Conservation (phyloP, 2,888 invertebrate species). For the Aspidiotus rigidus region DNA sequence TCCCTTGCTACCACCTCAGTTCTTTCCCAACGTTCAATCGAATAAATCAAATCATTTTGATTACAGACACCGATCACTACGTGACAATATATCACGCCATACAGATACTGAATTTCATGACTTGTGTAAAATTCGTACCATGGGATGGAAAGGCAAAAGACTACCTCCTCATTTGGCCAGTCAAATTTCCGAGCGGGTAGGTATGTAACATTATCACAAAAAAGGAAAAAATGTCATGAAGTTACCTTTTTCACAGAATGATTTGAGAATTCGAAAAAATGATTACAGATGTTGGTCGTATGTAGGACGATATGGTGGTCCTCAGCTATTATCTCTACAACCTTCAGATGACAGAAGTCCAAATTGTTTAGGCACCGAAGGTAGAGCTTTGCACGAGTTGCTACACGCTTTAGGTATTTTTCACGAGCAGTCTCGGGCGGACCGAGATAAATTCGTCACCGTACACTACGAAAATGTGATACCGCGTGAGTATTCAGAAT, state of each 20-base stretch:
- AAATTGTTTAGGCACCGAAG: slow-evolving; percentile 57
- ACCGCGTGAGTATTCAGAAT: slow-evolving; percentile 45
- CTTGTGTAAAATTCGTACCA: slow-evolving; percentile 55
- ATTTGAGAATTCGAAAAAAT: background rate
- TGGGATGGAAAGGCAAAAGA: slow-evolving; percentile 56
- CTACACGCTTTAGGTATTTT: slow-evolving; percentile 74
- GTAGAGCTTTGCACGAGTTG: slow-evolving; percentile 68
- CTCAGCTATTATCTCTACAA: slow-evolving; percentile 62
- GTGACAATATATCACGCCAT: slow-evolving; percentile 53
- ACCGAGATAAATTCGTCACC: slow-evolving; percentile 60
- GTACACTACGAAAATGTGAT: slow-evolving; percentile 60
- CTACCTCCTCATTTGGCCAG: slow-evolving; percentile 57
- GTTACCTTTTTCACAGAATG: no score
- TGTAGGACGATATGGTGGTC: slow-evolving; percentile 63
- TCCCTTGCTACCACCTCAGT: background rate
- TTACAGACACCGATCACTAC: slow-evolving; percentile 50
- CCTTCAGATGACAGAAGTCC: slow-evolving; percentile 52
- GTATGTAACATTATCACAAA: slow-evolving; percentile 29
- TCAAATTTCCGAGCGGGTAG: slow-evolving; percentile 52
- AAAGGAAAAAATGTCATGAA: background rate
- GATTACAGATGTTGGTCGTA: slow-evolving; percentile 60
- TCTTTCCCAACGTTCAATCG: background rate
- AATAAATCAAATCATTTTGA: background rate
- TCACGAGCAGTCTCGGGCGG: slow-evolving; percentile 69
- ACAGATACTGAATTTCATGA: slow-evolving; percentile 54